These are phyloP conservation scores for Sebastes melanostomus DNA, from an alignment of 2,797 vertebrate genomes.

Conservation along the genomic window DNA sequence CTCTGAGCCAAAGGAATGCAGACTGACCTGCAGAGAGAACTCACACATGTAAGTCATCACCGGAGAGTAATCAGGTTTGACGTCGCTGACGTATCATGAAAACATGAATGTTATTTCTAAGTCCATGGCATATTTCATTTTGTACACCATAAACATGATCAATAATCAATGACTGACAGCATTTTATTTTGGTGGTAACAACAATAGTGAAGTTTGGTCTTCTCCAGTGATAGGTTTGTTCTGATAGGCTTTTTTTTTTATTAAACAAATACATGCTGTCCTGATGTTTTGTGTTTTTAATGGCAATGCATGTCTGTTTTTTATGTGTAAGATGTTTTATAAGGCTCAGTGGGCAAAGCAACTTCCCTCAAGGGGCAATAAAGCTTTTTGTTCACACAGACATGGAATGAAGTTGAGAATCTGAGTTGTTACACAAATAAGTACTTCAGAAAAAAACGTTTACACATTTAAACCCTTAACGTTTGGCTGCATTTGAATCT, in stretches of 20 bases:
- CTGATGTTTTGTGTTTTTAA: conserved; percentile 15
- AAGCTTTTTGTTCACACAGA: conserved; percentile 43
- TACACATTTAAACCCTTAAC: neutral
- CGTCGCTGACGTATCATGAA: neutral
- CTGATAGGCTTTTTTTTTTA: neutral
- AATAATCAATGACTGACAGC: neutral
- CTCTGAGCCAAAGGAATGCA: conserved; percentile 36
- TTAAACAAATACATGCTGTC: neutral
- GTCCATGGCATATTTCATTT: neutral
- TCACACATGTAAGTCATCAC: conserved; percentile 40
- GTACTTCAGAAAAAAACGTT: neutral
- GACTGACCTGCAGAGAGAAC: conserved; percentile 20
- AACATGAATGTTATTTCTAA: conserved; percentile 14
- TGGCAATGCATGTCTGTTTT: conserved; percentile 25
- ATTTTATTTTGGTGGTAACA: neutral
- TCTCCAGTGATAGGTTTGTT: neutral
- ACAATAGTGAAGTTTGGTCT: neutral
- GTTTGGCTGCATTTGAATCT: neutral
- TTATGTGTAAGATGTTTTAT: conserved; percentile 25
- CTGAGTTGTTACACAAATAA: neutral
- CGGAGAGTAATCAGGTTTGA: conserved; percentile 19
- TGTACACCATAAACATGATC: neutral
- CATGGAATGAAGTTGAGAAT: conserved; percentile 12
- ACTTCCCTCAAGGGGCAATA: conserved; percentile 18
- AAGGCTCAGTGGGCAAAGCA: conserved; percentile 1